Conservation (phyloP, 2,113 vertebrate species). For the Phylloscopus trochilus region DNA sequence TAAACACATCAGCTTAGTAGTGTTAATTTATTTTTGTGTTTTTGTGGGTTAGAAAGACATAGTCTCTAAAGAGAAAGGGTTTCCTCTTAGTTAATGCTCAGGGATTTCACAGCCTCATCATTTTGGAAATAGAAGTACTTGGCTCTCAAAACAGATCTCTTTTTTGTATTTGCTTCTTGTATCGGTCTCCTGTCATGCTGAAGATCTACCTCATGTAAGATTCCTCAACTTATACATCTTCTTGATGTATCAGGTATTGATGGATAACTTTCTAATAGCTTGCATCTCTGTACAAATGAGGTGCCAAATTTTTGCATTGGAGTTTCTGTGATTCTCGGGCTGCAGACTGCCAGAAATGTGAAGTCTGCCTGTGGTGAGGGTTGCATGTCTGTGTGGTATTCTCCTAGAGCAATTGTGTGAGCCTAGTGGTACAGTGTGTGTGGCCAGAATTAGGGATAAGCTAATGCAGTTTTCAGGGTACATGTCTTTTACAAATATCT, state of each 20-base stretch:
- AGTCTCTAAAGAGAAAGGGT: not conserved
- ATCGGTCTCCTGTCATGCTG: accelerated
- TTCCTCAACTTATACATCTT: not conserved
- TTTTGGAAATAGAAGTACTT: not conserved
- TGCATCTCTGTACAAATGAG: not conserved
- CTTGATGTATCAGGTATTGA: not conserved
- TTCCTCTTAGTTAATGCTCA: not conserved
- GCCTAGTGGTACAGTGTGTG: accelerated
- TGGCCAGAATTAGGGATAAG: not conserved
- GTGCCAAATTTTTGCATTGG: not conserved
- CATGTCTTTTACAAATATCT: accelerated
- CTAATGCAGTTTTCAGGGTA: not conserved
- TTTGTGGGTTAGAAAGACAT: not conserved
- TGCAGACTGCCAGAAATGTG: not conserved
- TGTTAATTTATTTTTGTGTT: not conserved
- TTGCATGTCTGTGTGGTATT: not conserved
- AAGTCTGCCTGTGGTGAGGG: not conserved
- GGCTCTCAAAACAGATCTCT: not conserved
- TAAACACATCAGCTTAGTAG: not conserved
- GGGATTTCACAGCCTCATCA: not conserved
- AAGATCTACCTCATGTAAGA: not conserved
- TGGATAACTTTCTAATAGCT: not conserved
- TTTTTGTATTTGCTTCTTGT: not conserved
- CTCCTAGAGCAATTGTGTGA: not conserved
- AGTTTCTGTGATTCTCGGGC: not conserved